Base-by-base conservation (phyloP, 2,113 vertebrate species). In the Phalacrocorax pelagicus region DNA sequence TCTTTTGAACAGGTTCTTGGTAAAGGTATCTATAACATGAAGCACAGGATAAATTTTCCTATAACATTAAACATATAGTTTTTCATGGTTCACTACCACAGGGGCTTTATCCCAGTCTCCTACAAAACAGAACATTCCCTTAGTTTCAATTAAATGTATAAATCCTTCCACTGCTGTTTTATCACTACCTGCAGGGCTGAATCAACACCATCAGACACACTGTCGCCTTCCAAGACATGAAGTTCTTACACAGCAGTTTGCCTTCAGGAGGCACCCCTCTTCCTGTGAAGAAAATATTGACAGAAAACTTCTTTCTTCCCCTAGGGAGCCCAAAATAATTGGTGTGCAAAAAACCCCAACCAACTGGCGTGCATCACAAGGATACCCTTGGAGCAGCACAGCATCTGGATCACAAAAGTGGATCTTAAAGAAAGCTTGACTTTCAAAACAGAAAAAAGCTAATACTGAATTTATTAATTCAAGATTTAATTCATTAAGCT, bases 401-500 rank as follows among this genome's bases (percentile, higher is more conserved):
- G 65, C 47, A 65, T 49, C 80, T 65, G 73, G 44, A 92, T 63
- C 73, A 75, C 65, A 34, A 12, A 90, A 92, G 47, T 10, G 3
- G 20, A 38, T 75, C 77, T 81, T 62, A 23, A 84, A 74, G 42
- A 78, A 55, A 78, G 54, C 55, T 52, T 92, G 52, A 38, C 34
- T 91, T 94, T 69, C 54, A 87, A 66, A 95, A 38, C 32, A 7
- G 5, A 12, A 55, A 85, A 79, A 42, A 92, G 36, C 36, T 82
- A 93, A 72, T 14, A 92, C 18, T 38, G 36, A 82, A 62, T 85
- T 87, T 91, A 82, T 47, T 90, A 92, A 86, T 80, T 90, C 62
- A 94, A 72, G 21, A 96, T 79, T 86, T 92, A 72, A 89, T 91
- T 94, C 16, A 92, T 84, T 94, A 87, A 91, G 52, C 12, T 59